Conservation (phyloP, 2,888 invertebrate species). For the Lithodes maja region DNA sequence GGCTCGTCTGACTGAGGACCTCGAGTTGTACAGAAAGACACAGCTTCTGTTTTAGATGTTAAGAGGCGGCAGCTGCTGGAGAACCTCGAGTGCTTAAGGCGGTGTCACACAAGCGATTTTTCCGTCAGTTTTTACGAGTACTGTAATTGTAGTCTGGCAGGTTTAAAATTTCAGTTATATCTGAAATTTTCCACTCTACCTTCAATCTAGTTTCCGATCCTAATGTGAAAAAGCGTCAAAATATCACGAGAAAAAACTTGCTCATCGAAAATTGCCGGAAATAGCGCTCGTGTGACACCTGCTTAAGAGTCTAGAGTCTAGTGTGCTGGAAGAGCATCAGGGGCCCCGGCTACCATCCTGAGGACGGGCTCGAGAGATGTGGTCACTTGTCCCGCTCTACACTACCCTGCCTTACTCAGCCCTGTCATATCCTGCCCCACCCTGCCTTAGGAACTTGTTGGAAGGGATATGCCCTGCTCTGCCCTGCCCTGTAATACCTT, state of each 20-base stretch:
- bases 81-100: conserved; percentile 60
- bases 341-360: conserved; percentile 19
- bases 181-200: too few relatives aligned
- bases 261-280: too few relatives aligned
- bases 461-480: background rate
- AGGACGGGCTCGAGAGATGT: background rate
- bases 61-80: conserved; percentile 61
- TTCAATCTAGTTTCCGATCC: too few relatives aligned
- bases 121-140: too few relatives aligned
- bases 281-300: too few relatives aligned
- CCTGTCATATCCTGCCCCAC: background rate
- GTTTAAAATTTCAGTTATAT: too few relatives aligned
- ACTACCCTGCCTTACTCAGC: background rate
- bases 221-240: too few relatives aligned
- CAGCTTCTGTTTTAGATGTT: conserved; percentile 59
- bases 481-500: conserved; percentile 46
- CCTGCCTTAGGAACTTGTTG: background rate
- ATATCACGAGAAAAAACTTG: too few relatives aligned
- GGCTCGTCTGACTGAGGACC: conserved; percentile 44
- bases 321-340: conserved; percentile 56
- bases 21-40: conserved; percentile 63
- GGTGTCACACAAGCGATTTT: too few relatives aligned
- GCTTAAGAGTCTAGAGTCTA: conserved; percentile 53
- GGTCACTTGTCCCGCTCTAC: background rate
- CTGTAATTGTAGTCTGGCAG: too few relatives aligned